A percentile compares a stretch with the other conserved stretches of the same genome.
Evolutionary conservation across 1,140 invertebrate genomes (phyloP).

Genomic region (Antheraea pernyi): DNA sequence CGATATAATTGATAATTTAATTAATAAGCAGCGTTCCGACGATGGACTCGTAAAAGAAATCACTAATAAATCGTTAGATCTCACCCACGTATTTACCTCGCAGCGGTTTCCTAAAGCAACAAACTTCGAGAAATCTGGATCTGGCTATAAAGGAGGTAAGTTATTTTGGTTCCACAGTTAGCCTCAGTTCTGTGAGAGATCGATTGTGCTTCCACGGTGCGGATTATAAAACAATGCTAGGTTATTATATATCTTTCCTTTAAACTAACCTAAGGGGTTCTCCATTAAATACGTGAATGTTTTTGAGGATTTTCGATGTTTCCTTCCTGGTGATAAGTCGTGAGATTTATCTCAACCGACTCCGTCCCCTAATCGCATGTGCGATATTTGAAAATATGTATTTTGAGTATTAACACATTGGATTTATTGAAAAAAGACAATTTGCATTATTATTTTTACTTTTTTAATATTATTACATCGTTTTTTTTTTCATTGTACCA

Average conservation of each 20-base stretch:
- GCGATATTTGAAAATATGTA: too few species aligned
- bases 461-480: too few species aligned
- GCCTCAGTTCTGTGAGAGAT: neutral
- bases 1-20: conserved; percentile 5
- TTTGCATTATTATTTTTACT: too few species aligned
- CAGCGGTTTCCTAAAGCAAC: conserved; percentile 36
- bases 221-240: neutral
- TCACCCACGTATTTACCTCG: conserved; percentile 15
- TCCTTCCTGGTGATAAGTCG: too few species aligned
- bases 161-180: conserved; percentile 21
- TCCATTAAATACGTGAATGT: too few species aligned
- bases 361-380: too few species aligned
- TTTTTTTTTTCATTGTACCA: too few species aligned
- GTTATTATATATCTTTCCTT: neutral
- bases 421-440: too few species aligned
- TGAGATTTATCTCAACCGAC: too few species aligned
- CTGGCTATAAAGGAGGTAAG: conserved; percentile 44
- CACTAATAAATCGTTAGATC: conserved; percentile 35
- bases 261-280: neutral
- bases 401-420: too few species aligned
- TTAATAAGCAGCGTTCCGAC: conserved; percentile 6
- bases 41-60: conserved; percentile 23
- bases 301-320: too few species aligned
- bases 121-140: conserved; percentile 33
- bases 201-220: neutral